phyloP scores from a whole-genome alignment of 2,888 invertebrate species.

The Drosophila phalerata region DNA sequence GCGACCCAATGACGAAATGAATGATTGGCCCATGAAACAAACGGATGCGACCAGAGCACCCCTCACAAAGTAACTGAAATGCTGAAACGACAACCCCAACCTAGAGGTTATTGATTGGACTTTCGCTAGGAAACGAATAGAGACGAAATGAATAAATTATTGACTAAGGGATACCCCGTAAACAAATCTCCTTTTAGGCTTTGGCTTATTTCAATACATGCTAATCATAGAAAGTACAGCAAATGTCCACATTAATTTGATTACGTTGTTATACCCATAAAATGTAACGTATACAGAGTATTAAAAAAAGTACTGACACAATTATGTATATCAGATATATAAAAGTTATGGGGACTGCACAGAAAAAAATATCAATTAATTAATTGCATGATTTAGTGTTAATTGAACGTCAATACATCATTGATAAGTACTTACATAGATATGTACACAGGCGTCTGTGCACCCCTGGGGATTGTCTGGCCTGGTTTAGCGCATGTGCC shows the following conservation, averaged over 20 bases:
- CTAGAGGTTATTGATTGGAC: slow-evolving; percentile 60
- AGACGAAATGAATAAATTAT: slow-evolving; percentile 10
- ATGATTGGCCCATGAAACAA: slow-evolving; percentile 53
- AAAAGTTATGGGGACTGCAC: slow-evolving; percentile 3
- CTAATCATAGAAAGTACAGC: neutral
- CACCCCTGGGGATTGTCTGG: slow-evolving; percentile 13
- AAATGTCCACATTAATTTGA: neutral
- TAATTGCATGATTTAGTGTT: slow-evolving; percentile 75
- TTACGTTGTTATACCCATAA: neutral
- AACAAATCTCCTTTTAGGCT: neutral
- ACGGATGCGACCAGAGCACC: slow-evolving; percentile 35
- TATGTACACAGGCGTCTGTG: slow-evolving; percentile 15
- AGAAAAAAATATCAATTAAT: slow-evolving; percentile 69
- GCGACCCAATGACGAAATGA: slow-evolving; percentile 68
- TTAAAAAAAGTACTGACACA: slow-evolving; percentile 3
- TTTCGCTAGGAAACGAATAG: slow-evolving; percentile 11
- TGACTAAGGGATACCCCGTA: slow-evolving; percentile 1
- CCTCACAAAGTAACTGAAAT: slow-evolving; percentile 18
- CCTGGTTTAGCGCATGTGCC: neutral
- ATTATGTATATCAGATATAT: slow-evolving; percentile 25
- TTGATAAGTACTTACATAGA: slow-evolving; percentile 18
- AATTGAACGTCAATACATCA: slow-evolving; percentile 57
- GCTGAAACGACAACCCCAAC: slow-evolving; percentile 7
- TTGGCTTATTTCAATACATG: neutral
- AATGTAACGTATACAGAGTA: neutral